A percentile compares a stretch with the other conserved stretches of the same genome.
phyloP scores from a whole-genome alignment of 2,113 vertebrate genomes.

The Apus apus region DNA sequence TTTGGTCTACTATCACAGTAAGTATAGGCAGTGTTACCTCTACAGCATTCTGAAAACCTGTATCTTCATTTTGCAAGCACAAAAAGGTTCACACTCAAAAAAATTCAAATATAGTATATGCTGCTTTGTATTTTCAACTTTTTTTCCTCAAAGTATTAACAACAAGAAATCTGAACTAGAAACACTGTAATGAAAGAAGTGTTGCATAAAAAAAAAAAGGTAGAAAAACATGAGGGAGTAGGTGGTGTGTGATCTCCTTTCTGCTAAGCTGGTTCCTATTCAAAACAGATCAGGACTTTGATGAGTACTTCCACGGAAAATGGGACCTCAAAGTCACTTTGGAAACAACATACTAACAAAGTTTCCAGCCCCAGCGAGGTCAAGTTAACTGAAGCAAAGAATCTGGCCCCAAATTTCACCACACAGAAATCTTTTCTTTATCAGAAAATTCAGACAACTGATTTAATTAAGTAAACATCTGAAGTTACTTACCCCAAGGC shows the following conservation, averaged over 20 bases:
- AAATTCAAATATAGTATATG: not conserved
- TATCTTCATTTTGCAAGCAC: not conserved
- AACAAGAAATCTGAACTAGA: not conserved
- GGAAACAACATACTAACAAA: not conserved
- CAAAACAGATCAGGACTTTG: not conserved
- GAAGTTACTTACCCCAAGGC: not conserved
- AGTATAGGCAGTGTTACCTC: not conserved
- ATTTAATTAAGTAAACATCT: conserved; percentile 15
- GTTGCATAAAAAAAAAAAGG: not conserved
- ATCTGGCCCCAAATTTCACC: not conserved
- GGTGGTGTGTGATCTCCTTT: not conserved
- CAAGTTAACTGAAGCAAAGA: not conserved
- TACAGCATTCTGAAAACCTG: not conserved
- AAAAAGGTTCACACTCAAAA: not conserved
- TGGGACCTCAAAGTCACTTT: not conserved
- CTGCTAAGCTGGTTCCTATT: not conserved
- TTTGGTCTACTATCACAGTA: not conserved
- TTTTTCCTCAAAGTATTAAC: not conserved
- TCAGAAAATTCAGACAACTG: not conserved
- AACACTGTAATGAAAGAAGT: not conserved
- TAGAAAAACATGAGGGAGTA: not conserved
- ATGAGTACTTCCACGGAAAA: not conserved
- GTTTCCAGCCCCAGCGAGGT: not conserved
- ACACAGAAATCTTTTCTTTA: not conserved
- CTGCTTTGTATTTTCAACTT: not conserved